Conservation (phyloP, 1,140 invertebrate genomes). For the Cataglyphis hispanica region DNA sequence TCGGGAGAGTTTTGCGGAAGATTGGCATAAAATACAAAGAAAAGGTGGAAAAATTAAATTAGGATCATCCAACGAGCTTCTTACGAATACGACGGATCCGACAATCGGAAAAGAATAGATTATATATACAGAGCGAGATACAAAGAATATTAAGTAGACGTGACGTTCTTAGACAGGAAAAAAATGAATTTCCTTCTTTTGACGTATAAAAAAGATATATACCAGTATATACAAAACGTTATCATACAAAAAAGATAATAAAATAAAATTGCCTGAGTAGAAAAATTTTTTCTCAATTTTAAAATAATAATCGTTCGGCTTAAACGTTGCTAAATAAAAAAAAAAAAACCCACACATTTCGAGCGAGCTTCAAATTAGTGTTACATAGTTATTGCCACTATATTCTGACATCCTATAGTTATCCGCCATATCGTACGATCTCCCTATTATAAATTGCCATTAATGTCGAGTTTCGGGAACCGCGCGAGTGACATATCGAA, state of each 20-base stretch:
- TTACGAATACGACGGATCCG: slow-evolving; percentile 30
- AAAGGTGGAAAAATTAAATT: slow-evolving; percentile 62
- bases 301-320: not conserved
- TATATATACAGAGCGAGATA: slow-evolving; percentile 8
- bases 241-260: slow-evolving; percentile 1
- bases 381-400: not conserved
- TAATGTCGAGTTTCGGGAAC: slow-evolving; percentile 26
- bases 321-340: not conserved
- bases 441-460: slow-evolving; percentile 36
- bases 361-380: not conserved
- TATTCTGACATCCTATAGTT: not conserved
- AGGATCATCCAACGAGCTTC: slow-evolving; percentile 17
- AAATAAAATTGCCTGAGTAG: not conserved
- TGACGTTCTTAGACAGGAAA: not conserved
- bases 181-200: slow-evolving; percentile 26
- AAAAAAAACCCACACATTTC: not conserved
- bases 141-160: slow-evolving; percentile 47
- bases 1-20: not conserved
- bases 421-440: not conserved
- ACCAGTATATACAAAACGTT: not conserved
- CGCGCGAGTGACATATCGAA: slow-evolving; percentile 40
- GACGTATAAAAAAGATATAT: slow-evolving; percentile 3
- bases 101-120: slow-evolving; percentile 39
- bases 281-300: not conserved
- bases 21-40: not conserved